A percentile compares a stretch with the other conserved stretches of the same genome.
Evolutionary conservation across 1,140 invertebrate species (phyloP).

Genomic region (Cryptotermes secundus): DNA sequence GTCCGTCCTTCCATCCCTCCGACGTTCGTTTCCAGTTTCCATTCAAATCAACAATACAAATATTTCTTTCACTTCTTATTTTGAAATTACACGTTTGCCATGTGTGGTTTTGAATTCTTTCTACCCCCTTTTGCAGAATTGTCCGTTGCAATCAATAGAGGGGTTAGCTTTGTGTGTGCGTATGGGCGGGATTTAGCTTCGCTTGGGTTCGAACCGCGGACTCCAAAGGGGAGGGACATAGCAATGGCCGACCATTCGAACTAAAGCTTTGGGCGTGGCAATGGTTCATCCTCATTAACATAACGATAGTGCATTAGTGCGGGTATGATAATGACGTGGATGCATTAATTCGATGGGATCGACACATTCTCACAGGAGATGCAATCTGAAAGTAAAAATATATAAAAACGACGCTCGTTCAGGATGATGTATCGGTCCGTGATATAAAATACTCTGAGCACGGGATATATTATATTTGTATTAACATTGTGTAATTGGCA

Average conservation of each 20-base stretch:
- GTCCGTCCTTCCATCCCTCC: background rate
- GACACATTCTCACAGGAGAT: no score
- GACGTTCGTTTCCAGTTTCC: background rate
- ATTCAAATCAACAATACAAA: conserved; percentile 18
- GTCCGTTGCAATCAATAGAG: background rate
- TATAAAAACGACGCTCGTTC: no score
- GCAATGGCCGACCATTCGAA: background rate
- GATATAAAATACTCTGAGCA: background rate
- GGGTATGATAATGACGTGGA: background rate
- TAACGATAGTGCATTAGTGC: background rate
- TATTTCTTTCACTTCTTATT: background rate
- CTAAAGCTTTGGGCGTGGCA: background rate
- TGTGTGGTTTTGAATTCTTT: conserved; percentile 15
- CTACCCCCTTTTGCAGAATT: conserved; percentile 9
- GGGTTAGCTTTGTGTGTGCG: background rate
- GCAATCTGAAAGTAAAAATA: no score
- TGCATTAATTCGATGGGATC: no score
- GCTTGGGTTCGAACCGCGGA: background rate
- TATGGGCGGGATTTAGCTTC: background rate
- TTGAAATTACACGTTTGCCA: conserved; percentile 11
- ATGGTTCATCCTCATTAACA: background rate
- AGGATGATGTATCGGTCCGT: background rate
- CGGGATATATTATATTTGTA: background rate
- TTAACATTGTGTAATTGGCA: background rate
- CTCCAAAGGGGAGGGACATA: conserved; percentile 9